Conservation (phyloP, 2,113 vertebrate genomes). For the Phrynosoma platyrhinos region DNA sequence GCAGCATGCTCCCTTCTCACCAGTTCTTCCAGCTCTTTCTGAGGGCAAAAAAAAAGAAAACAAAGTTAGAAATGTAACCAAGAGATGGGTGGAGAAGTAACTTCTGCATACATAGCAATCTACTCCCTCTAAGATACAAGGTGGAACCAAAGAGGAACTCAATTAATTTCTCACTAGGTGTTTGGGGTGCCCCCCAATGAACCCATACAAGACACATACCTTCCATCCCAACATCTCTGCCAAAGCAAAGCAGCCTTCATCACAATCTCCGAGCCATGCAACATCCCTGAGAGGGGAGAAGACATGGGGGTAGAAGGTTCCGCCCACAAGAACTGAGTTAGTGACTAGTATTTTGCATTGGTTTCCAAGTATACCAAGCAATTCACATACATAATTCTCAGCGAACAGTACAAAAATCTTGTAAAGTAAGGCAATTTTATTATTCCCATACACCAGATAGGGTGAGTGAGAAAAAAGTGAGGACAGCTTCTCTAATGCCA, state of each 20-base stretch:
- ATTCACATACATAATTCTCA: not conserved
- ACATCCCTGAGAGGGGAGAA: conserved; percentile 82
- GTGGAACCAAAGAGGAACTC: not conserved
- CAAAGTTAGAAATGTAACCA: not conserved
- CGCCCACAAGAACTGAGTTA: not conserved
- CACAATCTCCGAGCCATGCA: conserved; percentile 87
- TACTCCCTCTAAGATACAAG: not conserved
- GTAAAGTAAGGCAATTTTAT: not conserved
- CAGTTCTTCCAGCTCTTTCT: conserved; percentile 88
- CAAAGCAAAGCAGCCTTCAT: conserved; percentile 88
- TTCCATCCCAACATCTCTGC: conserved; percentile 93
- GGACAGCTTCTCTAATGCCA: not conserved
- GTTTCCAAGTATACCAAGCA: not conserved
- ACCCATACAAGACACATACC: conserved; percentile 66
- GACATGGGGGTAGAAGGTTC: not conserved
- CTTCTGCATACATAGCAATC: not conserved
- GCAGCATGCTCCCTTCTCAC: conserved; percentile 83
- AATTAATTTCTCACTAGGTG: not conserved
- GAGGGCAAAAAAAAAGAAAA: not conserved
- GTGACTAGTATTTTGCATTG: not conserved
- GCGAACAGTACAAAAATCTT: not conserved
- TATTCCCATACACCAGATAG: not conserved
- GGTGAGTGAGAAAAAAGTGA: not conserved
- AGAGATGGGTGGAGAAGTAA: not conserved
- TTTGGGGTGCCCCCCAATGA: not conserved